Evolutionary conservation across 2,113 vertebrate genomes (phyloP).

Genomic region (Poeciliopsis turrubarensis): DNA sequence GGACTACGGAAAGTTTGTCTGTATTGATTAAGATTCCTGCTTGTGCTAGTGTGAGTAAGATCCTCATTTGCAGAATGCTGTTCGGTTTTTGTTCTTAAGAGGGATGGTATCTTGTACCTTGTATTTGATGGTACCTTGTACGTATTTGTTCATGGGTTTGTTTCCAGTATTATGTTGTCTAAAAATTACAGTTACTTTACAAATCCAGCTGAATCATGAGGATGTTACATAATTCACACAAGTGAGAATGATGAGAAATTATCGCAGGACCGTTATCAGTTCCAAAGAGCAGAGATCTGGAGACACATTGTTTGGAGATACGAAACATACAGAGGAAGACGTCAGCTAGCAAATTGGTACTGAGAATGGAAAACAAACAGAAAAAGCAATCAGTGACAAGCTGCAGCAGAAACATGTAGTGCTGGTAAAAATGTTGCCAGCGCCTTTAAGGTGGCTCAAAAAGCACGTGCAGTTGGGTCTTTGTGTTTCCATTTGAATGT

Average conservation of each 20-base stretch:
- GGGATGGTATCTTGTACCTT: neutral
- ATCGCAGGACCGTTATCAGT: neutral
- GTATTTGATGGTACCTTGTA: neutral
- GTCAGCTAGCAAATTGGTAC: neutral
- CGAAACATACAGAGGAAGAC: neutral
- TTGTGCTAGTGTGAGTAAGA: neutral
- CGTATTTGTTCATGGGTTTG: neutral
- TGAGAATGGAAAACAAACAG: neutral
- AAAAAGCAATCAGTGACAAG: neutral
- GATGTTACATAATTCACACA: neutral
- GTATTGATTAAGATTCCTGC: neutral
- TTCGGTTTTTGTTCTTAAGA: neutral
- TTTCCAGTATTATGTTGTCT: neutral
- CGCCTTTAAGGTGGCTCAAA: neutral
- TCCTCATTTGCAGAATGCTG: neutral
- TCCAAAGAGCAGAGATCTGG: neutral
- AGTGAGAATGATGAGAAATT: conserved; percentile 1
- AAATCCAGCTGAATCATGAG: neutral
- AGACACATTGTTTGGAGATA: neutral
- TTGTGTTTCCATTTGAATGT: neutral
- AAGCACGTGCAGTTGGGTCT: neutral
- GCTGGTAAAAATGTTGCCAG: neutral
- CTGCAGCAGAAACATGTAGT: neutral
- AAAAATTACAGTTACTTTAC: neutral
- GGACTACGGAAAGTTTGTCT: neutral